Evolutionary conservation across 2,113 vertebrate species (phyloP).

Genomic region (Pelusios castaneus): DNA sequence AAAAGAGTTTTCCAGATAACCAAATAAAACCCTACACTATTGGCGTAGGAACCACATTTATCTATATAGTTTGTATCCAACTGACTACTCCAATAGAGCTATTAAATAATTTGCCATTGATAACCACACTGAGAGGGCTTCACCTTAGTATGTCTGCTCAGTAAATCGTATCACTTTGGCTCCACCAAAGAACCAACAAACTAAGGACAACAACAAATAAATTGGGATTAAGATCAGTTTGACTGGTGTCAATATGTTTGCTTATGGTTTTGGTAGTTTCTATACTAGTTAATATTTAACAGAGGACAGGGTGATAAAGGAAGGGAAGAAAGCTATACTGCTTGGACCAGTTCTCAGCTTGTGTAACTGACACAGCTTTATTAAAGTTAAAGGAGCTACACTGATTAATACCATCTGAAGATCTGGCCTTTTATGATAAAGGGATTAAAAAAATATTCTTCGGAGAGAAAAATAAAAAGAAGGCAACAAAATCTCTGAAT

Average conservation of each 20-base stretch:
- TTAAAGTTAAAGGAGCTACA: background rate
- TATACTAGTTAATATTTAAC: background rate
- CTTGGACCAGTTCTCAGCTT: background rate
- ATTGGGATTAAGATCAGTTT: background rate
- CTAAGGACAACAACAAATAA: background rate
- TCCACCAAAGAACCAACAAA: background rate
- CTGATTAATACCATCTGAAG: background rate
- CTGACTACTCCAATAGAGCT: constrained; percentile 8
- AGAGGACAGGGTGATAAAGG: background rate
- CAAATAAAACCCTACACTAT: constrained; percentile 3
- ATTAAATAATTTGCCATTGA: background rate
- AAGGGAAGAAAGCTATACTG: background rate
- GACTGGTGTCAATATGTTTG: background rate
- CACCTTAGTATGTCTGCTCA: background rate
- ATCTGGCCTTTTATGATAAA: background rate
- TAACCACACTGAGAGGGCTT: constrained; percentile 25
- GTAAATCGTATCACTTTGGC: background rate
- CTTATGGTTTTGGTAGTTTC: background rate
- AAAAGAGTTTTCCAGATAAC: background rate
- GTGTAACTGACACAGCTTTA: background rate
- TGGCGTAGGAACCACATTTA: constrained; percentile 14
- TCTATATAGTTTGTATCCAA: constrained; percentile 39
- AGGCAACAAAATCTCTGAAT: background rate
- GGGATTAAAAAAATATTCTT: background rate
- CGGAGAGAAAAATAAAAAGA: background rate